A percentile compares a stretch with the other conserved stretches of the same genome.
phyloP scores from a whole-genome alignment of 1,140 invertebrate genomes.

The Heliconius hermathena region DNA sequence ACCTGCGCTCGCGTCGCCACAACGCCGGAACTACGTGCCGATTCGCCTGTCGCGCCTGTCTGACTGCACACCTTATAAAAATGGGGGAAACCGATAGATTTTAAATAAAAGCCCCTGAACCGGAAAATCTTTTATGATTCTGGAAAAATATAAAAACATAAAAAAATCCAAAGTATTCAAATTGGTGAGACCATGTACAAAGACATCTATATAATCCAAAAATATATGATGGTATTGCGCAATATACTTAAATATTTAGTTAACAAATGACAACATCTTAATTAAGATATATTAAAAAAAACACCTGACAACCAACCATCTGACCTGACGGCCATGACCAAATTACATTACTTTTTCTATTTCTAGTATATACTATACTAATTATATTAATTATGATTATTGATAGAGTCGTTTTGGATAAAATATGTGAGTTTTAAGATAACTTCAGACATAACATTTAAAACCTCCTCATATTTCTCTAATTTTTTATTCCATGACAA shows the following conservation, averaged over 20 bases:
- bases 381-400: no score
- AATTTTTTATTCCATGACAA: not conserved
- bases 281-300: not conserved
- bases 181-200: not conserved
- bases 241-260: not conserved
- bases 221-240: not conserved
- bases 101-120: conserved; percentile 19
- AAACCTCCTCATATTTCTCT: not conserved
- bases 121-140: conserved; percentile 19
- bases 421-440: no score
- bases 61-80: conserved; percentile 21
- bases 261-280: not conserved
- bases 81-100: conserved; percentile 28
- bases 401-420: no score
- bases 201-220: no score
- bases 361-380: not conserved
- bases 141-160: not conserved
- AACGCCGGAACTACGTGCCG: conserved; percentile 68
- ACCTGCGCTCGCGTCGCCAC: conserved; percentile 46
- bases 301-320: not conserved
- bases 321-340: not conserved
- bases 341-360: not conserved
- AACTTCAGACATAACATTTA: not conserved
- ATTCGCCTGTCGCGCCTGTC: conserved; percentile 56
- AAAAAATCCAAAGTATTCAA: not conserved